Conservation (phyloP, 2,113 vertebrate species). For the Camelus bactrianus region DNA sequence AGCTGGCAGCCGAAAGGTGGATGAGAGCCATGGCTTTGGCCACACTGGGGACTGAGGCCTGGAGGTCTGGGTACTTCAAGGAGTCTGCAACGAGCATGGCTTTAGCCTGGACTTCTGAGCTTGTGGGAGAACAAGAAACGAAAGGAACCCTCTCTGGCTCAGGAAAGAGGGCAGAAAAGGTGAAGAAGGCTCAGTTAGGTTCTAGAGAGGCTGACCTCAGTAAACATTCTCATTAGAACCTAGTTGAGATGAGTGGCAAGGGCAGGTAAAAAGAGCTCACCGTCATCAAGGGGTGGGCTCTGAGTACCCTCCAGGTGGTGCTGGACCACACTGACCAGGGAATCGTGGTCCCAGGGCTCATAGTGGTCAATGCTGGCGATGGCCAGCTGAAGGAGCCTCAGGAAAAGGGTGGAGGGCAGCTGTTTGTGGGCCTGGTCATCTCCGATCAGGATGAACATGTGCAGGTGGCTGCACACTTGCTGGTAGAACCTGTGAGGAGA, state of each 20-base stretch:
- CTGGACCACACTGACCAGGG: conserved; percentile 84
- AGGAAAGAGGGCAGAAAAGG: not conserved
- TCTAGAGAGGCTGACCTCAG: not conserved
- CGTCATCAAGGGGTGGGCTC: not conserved
- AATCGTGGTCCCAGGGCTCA: conserved; percentile 86
- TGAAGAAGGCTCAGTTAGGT: not conserved
- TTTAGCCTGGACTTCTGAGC: conserved; percentile 36
- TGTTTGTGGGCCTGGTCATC: conserved; percentile 53
- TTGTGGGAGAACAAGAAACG: not conserved
- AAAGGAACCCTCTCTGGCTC: not conserved
- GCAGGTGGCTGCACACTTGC: conserved; percentile 87
- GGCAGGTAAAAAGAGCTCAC: conserved; percentile 52
- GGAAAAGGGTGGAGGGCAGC: conserved; percentile 57
- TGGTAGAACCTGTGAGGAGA: conserved; percentile 78
- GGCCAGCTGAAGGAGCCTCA: conserved; percentile 83
- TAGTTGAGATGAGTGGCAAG: not conserved
- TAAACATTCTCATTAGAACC: not conserved
- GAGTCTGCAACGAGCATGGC: conserved; percentile 55
- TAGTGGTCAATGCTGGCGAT: conserved; percentile 88
- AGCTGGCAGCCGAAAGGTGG: conserved; percentile 87
- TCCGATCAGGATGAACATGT: conserved; percentile 90
- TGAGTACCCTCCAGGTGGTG: conserved; percentile 76
- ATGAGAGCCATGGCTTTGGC: conserved; percentile 88
- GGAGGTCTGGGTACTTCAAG: conserved; percentile 42
- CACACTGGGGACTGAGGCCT: conserved; percentile 66